These are phyloP conservation scores for Smutsia temminckii DNA, from an alignment of 2,797 vertebrate species.

Conservation along the genomic window DNA sequence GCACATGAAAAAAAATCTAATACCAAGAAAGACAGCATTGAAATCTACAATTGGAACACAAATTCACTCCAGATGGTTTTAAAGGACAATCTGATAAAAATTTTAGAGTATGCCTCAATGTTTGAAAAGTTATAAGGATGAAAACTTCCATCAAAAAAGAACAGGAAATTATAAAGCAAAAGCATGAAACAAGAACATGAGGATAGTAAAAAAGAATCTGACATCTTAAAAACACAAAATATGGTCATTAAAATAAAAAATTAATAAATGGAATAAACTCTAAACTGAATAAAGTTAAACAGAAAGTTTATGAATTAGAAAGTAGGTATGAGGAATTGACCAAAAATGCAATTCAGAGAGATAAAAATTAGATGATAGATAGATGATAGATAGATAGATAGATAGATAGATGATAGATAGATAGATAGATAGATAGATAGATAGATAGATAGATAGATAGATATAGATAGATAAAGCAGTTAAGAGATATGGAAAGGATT, in stretches of 20 bases:
- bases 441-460: neutral
- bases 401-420: neutral
- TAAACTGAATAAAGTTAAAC: neutral
- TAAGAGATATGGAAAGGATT: neutral
- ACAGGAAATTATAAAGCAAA: neutral
- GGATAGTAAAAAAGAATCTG: neutral
- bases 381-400: neutral
- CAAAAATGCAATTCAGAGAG: constrained; percentile 2
- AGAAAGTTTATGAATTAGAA: constrained; percentile 13
- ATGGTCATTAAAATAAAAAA: neutral
- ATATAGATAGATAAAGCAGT: neutral
- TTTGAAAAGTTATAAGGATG: constrained; percentile 20
- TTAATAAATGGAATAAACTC: constrained; percentile 6
- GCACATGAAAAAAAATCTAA: neutral
- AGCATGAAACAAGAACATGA: neutral
- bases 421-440: neutral
- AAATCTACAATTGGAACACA: neutral
- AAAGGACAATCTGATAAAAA: neutral
- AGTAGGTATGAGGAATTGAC: neutral
- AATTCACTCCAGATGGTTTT: constrained; percentile 9
- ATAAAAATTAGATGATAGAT: neutral
- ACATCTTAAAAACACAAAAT: constrained; percentile 33
- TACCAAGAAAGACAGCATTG: neutral
- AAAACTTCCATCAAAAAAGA: neutral
- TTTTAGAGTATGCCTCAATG: neutral